These are phyloP conservation scores for Drosophila santomea DNA, from an alignment of 1,140 invertebrate species.

Conservation along the genomic window DNA sequence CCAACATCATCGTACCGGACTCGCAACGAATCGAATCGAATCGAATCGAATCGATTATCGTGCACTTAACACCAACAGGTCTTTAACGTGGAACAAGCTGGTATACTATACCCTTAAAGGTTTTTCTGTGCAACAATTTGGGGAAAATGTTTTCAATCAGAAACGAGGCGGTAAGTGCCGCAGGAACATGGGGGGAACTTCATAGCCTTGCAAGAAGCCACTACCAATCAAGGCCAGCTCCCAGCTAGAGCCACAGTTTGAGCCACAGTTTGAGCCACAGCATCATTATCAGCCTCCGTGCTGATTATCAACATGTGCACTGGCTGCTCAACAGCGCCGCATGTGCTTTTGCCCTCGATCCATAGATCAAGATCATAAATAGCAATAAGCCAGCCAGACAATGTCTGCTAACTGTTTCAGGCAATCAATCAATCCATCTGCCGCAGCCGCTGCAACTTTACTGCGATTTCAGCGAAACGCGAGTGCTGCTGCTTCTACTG, in stretches of 20 bases:
- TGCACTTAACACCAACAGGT: constrained; percentile 81
- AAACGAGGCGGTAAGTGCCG: constrained; percentile 12
- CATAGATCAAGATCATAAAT: constrained; percentile 85
- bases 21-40: constrained; percentile 64
- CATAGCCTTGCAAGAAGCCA: constrained; percentile 1
- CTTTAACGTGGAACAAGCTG: constrained; percentile 59
- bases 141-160: constrained; percentile 68
- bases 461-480: constrained; percentile 43
- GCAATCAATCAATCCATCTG: constrained; percentile 84
- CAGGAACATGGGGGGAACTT: constrained; percentile 6
- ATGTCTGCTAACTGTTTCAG: constrained; percentile 84
- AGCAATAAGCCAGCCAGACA: constrained; percentile 83
- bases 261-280: constrained; percentile 12
- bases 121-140: constrained; percentile 62
- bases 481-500: constrained; percentile 40
- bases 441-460: constrained; percentile 48
- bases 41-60: constrained; percentile 81
- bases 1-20: constrained; percentile 52
- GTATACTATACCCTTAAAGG: constrained; percentile 76
- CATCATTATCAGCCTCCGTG: constrained; percentile 72
- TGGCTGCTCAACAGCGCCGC: constrained; percentile 66
- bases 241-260: constrained; percentile 17
- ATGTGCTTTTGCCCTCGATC: constrained; percentile 84
- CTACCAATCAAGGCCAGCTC: constrained; percentile 70
- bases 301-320: constrained; percentile 82